Conservation (phyloP, 1,140 invertebrate genomes). For the Drosophila ambigua region DNA sequence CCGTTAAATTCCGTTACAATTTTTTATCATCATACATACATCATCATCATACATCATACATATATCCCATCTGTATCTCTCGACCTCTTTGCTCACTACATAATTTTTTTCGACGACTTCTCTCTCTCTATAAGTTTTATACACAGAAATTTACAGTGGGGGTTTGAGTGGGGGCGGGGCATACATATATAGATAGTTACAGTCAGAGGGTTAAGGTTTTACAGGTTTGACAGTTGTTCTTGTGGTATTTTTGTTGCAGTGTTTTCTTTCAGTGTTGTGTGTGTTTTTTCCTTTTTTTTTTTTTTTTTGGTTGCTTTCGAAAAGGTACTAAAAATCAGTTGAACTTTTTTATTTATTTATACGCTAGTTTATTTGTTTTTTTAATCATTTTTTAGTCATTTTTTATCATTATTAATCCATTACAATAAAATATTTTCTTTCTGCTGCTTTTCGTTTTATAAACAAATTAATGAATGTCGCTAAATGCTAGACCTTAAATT, state of each 20-base stretch:
- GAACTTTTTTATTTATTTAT: slow-evolving; percentile 65
- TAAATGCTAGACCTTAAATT: slow-evolving; percentile 80
- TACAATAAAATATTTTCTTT: slow-evolving; percentile 28
- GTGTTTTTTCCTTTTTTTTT: too few relatives aligned
- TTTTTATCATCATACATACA: slow-evolving; percentile 50
- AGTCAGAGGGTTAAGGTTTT: slow-evolving; percentile 37
- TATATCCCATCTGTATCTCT: too few relatives aligned
- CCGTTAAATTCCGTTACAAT: slow-evolving; percentile 80
- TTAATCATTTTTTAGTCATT: slow-evolving; percentile 4
- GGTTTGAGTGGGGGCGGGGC: slow-evolving; percentile 22
- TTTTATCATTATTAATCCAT: slow-evolving; percentile 22
- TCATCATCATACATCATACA: slow-evolving; percentile 7
- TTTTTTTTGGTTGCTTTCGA: slow-evolving; percentile 21
- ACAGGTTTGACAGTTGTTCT: slow-evolving; percentile 69
- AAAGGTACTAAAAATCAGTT: slow-evolving; percentile 82
- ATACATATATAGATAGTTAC: slow-evolving; percentile 22
- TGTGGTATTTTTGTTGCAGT: slow-evolving; percentile 32
- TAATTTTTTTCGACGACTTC: slow-evolving; percentile 36
- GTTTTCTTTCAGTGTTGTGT: slow-evolving; percentile 18
- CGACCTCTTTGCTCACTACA: slow-evolving; percentile 19
- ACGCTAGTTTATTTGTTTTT: slow-evolving; percentile 49
- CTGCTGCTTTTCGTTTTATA: slow-evolving; percentile 66
- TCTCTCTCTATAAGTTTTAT: slow-evolving; percentile 62
- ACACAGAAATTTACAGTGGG: slow-evolving; percentile 79
- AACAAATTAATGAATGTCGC: slow-evolving; percentile 67